Conservation (phyloP, 2,797 vertebrate species). For the Sebastes cheni region DNA sequence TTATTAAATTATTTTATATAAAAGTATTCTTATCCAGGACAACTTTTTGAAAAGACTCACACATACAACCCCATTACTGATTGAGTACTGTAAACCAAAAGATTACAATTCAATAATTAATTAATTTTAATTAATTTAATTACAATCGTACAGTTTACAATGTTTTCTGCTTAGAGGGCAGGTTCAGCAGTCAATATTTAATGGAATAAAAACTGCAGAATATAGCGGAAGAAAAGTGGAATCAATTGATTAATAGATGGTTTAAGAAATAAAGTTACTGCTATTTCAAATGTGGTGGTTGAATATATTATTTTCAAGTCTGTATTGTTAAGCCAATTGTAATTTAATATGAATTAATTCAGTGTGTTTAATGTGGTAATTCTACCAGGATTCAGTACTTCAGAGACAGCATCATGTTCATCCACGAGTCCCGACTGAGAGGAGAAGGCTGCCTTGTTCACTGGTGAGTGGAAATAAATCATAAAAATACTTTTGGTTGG, state of each 20-base stretch:
- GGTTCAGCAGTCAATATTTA: background rate
- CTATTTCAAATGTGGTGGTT: background rate
- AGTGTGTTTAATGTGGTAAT: background rate
- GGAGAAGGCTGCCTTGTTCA: constrained; percentile 92
- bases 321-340: background rate
- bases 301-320: background rate
- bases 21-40: background rate
- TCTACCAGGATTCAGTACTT: constrained; percentile 88
- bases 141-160: background rate
- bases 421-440: constrained; percentile 89
- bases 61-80: background rate
- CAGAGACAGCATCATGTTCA: constrained; percentile 92
- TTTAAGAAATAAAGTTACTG: background rate
- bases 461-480: constrained; percentile 81
- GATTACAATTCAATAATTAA: background rate
- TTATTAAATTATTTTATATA: background rate
- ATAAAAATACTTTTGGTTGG: background rate
- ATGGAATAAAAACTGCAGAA: background rate
- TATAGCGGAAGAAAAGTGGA: background rate
- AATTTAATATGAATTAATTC: background rate
- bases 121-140: no score
- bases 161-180: background rate
- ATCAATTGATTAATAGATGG: background rate
- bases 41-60: background rate
- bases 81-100: background rate